phyloP scores from a whole-genome alignment of 1,140 invertebrate species.

The Chironomus tepperi region DNA sequence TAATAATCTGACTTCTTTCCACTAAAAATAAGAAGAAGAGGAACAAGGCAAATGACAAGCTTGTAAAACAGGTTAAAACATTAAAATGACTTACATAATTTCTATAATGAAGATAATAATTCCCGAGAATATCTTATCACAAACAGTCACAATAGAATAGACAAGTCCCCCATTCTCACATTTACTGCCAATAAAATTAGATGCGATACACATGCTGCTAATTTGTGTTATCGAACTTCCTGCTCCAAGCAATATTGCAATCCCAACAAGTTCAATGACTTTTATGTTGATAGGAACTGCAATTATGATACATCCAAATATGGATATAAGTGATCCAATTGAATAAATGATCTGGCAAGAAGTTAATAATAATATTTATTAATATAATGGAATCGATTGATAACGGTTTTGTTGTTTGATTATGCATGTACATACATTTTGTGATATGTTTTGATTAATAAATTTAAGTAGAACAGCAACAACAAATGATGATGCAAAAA shows the following conservation, averaged over 20 bases:
- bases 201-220: neutral
- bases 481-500: neutral
- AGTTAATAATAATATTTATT: too few species aligned
- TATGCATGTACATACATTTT: neutral
- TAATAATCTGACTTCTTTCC: neutral
- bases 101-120: slow-evolving; percentile 11
- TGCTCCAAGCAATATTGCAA: neutral
- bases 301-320: slow-evolving; percentile 7
- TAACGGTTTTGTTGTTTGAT: too few species aligned
- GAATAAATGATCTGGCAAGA: neutral
- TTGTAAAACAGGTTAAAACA: too few species aligned
- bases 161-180: neutral
- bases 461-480: neutral
- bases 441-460: neutral
- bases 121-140: slow-evolving; percentile 16
- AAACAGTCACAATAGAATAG: slow-evolving; percentile 7
- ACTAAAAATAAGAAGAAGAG: neutral
- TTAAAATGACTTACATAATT: neutral
- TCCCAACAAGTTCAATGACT: neutral
- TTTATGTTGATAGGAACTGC: neutral
- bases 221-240: neutral
- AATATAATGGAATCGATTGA: too few species aligned
- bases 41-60: neutral
- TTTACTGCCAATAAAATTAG: neutral
- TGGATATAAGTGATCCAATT: neutral